A percentile compares a stretch with the other conserved stretches of the same genome.
Evolutionary conservation across 2,888 invertebrate genomes (phyloP).

Genomic region (Anodontia alba): DNA sequence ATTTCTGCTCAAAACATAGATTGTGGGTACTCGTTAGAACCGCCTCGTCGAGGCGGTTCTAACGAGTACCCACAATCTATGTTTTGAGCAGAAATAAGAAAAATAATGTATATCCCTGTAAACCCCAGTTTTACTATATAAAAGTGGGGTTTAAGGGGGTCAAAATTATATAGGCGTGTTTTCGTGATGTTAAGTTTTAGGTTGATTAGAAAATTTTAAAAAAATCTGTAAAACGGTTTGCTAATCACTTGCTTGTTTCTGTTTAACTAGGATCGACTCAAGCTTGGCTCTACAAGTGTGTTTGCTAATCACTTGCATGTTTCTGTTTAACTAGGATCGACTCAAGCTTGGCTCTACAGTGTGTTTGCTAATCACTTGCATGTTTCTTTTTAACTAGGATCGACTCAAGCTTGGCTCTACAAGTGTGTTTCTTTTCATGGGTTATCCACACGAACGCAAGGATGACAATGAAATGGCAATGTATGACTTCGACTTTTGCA

Average conservation of each 20-base stretch:
- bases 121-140: too few relatives aligned
- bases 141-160: too few relatives aligned
- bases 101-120: too few relatives aligned
- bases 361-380: conserved; percentile 43
- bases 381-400: conserved; percentile 56
- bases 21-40: too few relatives aligned
- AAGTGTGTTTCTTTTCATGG: conserved; percentile 72
- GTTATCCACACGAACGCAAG: conserved; percentile 63
- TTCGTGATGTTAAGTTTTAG: too few relatives aligned
- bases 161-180: too few relatives aligned
- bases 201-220: too few relatives aligned
- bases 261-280: conserved; percentile 69
- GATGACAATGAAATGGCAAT: conserved; percentile 38
- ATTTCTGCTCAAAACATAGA: too few relatives aligned
- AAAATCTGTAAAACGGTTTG: too few relatives aligned
- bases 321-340: conserved; percentile 63
- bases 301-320: conserved; percentile 26
- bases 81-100: too few relatives aligned
- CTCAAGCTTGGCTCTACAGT: conserved; percentile 75
- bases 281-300: conserved; percentile 73
- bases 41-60: too few relatives aligned
- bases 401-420: conserved; percentile 75
- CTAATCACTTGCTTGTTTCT: neutral
- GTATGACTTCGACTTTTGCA: conserved; percentile 74
- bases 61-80: too few relatives aligned